Conservation (phyloP, 2,113 vertebrate species). For the Protobothrops mucrosquamatus region DNA sequence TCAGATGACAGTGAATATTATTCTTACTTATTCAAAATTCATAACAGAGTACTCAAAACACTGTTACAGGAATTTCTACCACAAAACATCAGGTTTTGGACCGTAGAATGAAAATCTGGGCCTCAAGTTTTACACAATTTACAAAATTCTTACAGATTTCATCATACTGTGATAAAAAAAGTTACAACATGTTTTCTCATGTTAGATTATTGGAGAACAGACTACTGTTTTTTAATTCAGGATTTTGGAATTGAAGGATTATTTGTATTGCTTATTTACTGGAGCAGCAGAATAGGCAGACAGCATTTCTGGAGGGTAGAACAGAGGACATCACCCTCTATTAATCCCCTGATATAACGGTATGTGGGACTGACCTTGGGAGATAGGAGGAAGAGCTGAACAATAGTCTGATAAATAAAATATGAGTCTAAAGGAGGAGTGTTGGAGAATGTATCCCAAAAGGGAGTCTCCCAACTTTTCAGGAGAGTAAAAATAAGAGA, state of each 20-base stretch:
- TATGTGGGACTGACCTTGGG: background rate
- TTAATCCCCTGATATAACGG: background rate
- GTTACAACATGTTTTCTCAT: background rate
- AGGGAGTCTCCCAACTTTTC: background rate
- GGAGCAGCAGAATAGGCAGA: background rate
- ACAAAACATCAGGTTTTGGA: background rate
- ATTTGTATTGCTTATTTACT: background rate
- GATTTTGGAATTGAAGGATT: background rate
- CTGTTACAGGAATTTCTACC: background rate
- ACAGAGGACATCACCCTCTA: background rate
- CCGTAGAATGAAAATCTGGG: background rate
- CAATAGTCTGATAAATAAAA: background rate
- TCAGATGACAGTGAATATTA: background rate
- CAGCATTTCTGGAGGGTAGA: background rate
- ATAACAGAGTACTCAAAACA: background rate
- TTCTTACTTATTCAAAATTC: background rate
- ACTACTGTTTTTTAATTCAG: background rate
- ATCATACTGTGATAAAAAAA: background rate
- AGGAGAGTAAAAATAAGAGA: background rate
- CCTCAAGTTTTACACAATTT: background rate
- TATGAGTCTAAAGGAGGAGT: background rate
- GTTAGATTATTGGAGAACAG: background rate
- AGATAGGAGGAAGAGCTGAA: background rate
- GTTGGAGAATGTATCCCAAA: background rate
- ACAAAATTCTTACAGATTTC: background rate